Evolutionary conservation across 2,888 invertebrate species (phyloP), one percentile per base, ranked within the genome.

Genomic region (Drosophila ustulata): DNA sequence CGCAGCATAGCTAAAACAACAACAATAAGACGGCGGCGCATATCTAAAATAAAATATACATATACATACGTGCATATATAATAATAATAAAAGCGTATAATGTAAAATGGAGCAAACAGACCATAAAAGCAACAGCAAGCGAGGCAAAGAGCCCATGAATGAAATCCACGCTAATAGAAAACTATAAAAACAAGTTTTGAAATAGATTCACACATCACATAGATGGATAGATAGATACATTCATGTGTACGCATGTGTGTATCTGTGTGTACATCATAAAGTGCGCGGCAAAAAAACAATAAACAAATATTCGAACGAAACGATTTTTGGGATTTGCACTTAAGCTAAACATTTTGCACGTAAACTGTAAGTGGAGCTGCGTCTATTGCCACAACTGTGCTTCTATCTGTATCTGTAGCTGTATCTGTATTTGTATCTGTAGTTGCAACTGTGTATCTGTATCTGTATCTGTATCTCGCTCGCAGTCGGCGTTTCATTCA

Each of bases 401-500:
- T 18, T 65, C 32, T 66, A 39, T 43, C 23, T 66, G 59, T 66
- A 49, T 8, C 39, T 53, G 53, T 63, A 13, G 52, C 25, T 46
- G 43, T 43, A 58, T 25, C 46, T 55, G 30, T 53, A 1, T 61
- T 11, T 71, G 13, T 61, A 25, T 55, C 9, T 47, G 39, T 53
- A 49, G 13, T 30, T 74, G 65, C 59, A 39, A 30, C 47, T 69
- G 58, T 74, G 65, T 56, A 39, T 26, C 47, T 69, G 58, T 58
- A 49, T 28, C 6, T 75, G 66, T 50, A 41, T 45, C 13, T 45
- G 58, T 69, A 47, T 55, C 32, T 41, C 39, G 68, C 71, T 77
- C 66, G 88, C 74, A 72, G 78, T 82, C 84, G 34, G 2, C 34
- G 81, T 89, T 88, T 89, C 87, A 88, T 88, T 88, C 87, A 88